Percentiles rank a stretch among this genome's conserved stretches.
phyloP scores from a whole-genome alignment of 2,113 vertebrate genomes.

The Trichomycterus rosablanca region DNA sequence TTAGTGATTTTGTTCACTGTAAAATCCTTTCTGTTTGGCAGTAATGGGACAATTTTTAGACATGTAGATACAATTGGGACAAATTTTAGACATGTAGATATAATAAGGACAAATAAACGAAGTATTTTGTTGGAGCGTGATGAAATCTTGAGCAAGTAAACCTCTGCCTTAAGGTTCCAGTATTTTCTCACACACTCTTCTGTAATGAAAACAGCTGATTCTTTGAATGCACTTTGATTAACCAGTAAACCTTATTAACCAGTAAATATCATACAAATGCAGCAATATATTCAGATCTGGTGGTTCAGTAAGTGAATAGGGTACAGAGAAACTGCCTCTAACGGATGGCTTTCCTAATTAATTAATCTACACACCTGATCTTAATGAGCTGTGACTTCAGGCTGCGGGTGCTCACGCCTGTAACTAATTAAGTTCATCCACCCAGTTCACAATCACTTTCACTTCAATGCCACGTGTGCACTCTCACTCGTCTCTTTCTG shows the following conservation, averaged over 20 bases:
- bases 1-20: too few relatives aligned
- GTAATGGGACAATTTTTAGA: too few relatives aligned
- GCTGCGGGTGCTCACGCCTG: slow-evolving; percentile 36
- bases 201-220: neutral
- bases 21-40: too few relatives aligned
- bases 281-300: slow-evolving; percentile 1
- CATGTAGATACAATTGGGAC: too few relatives aligned
- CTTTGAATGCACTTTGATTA: slow-evolving; percentile 17
- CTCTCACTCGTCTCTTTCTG: neutral
- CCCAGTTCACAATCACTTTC: slow-evolving; percentile 32
- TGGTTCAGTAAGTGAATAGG: neutral
- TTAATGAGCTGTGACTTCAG: slow-evolving; percentile 43
- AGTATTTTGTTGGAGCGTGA: too few relatives aligned
- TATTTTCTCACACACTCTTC: neutral
- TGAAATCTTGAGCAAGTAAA: too few relatives aligned
- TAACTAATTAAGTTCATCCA: slow-evolving; percentile 44
- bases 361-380: slow-evolving; percentile 45
- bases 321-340: slow-evolving; percentile 16
- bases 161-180: neutral
- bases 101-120: too few relatives aligned
- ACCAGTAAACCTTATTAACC: neutral
- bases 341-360: slow-evolving; percentile 39
- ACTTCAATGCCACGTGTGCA: slow-evolving; percentile 16
- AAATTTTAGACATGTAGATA: too few relatives aligned
- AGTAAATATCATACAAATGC: slow-evolving; percentile 5